Evolutionary conservation across 2,888 invertebrate species (phyloP), one percentile per base, ranked within the genome.

Genomic region (Crocallis elinguaria): DNA sequence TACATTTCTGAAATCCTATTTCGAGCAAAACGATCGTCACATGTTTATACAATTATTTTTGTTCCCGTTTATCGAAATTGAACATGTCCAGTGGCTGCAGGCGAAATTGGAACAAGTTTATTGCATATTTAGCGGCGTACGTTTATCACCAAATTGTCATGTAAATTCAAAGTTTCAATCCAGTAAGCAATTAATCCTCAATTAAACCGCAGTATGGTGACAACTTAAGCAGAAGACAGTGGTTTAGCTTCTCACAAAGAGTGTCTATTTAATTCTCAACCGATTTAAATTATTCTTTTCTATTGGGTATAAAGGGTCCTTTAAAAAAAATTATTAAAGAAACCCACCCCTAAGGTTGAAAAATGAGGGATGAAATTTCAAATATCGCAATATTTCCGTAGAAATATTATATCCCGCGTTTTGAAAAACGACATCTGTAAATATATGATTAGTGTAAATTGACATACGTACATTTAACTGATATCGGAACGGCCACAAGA

Each of bases 101-200:
- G 58, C 51, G 45, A 23, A 59, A 59, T 35, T 17, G 16, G 46
- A 46, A 54, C 38, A 59, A 44, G 48, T 52, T 36, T 48, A 39
- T 43, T 27, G 38, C 49, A 65, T 63, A 61, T 64, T 57, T 60
- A 52, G 49, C 54, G 36, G 55, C 56, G 62, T 61, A 43, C 60
- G 50, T 65, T 68, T 69, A n/a, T 69, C 71, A 75, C 71, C 73
- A 71, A 80, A 84, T 79, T 79, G 69, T 75, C 79, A 77, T 79
- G 77, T 78, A 78, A 80, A 79, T 80, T 77, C 72, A 73, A 73
- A 73, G 79, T 78, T 75, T 76, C 72, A 75, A 71, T 74, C 67
- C 67, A 67, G 69, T 74, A 64, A 71, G 71, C 79, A 85, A 84
- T 85, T 81, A 83, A 84, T 81, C 67, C 72, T 60, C 75, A 77